Evolutionary conservation across 2,113 vertebrate species (phyloP).

Genomic region (Calcarius ornatus): DNA sequence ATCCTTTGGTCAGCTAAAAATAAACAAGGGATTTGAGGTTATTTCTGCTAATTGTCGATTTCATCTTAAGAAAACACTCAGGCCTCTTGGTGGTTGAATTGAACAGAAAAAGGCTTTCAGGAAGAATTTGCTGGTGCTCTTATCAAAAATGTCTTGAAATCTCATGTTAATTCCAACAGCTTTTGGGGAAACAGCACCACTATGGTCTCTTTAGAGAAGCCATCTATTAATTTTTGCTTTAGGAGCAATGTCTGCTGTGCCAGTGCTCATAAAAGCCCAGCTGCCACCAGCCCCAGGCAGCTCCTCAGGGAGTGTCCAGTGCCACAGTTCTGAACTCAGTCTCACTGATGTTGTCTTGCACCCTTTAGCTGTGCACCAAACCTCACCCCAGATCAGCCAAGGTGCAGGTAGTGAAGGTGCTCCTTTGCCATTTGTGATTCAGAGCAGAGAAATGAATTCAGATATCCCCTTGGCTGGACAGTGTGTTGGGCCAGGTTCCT

Average conservation of each 20-base stretch:
- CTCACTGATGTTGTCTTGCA: background rate
- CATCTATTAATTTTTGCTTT: background rate
- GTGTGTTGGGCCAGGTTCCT: background rate
- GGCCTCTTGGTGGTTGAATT: background rate
- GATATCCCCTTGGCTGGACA: background rate
- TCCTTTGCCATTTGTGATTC: background rate
- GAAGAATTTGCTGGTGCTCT: background rate
- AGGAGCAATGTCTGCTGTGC: background rate
- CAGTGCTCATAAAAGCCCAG: background rate
- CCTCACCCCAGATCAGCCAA: background rate
- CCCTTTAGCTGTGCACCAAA: background rate
- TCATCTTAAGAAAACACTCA: background rate
- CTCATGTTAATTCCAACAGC: background rate
- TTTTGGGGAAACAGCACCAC: background rate
- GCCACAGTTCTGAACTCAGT: background rate
- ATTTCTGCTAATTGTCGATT: background rate
- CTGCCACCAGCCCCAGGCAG: background rate
- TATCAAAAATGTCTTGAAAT: background rate
- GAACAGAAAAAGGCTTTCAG: background rate
- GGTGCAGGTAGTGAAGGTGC: background rate
- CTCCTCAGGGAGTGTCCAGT: accelerated
- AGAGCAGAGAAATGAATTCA: background rate
- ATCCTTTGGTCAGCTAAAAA: background rate
- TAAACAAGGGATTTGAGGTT: background rate
- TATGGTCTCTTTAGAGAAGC: background rate